Percentiles rank a stretch among this genome's conserved stretches.
These are phyloP conservation scores for Neelides sp. DNA, from an alignment of 1,140 invertebrate genomes.

Conservation along the genomic window DNA sequence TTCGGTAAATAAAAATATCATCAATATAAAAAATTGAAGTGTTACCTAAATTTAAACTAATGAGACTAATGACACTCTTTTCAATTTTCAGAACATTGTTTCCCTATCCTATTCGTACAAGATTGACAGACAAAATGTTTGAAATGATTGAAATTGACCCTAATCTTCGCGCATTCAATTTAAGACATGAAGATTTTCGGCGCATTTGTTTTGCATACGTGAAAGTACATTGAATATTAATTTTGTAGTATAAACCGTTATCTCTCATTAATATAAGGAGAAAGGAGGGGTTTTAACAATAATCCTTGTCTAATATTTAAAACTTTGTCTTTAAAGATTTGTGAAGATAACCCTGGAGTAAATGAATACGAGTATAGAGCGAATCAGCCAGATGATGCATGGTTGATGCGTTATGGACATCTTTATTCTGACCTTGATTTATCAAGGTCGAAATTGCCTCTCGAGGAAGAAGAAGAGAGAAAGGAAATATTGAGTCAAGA, in stretches of 20 bases:
- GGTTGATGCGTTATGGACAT: conserved; percentile 8
- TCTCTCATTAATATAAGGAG: neutral
- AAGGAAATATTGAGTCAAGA: too few relatives aligned
- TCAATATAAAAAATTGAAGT: conserved; percentile 4
- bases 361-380: conserved; percentile 21
- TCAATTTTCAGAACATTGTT: conserved; percentile 52
- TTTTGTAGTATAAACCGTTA: neutral
- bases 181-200: conserved; percentile 65
- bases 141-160: conserved; percentile 59
- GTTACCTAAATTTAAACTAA: neutral
- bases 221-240: conserved; percentile 13
- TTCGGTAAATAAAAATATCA: conserved; percentile 40
- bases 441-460: too few relatives aligned
- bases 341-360: conserved; percentile 15
- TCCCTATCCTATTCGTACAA: conserved; percentile 51
- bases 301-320: conserved; percentile 1
- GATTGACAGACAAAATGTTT: conserved; percentile 55
- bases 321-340: conserved; percentile 15
- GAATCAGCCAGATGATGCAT: conserved; percentile 11
- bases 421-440: neutral
- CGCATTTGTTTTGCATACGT: conserved; percentile 61
- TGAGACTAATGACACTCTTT: neutral
- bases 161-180: conserved; percentile 49
- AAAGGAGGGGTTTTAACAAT: conserved; percentile 7
- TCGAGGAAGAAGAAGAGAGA: too few relatives aligned